Conservation (phyloP, 2,113 vertebrate genomes). For the Ceyx cyanopectus region DNA sequence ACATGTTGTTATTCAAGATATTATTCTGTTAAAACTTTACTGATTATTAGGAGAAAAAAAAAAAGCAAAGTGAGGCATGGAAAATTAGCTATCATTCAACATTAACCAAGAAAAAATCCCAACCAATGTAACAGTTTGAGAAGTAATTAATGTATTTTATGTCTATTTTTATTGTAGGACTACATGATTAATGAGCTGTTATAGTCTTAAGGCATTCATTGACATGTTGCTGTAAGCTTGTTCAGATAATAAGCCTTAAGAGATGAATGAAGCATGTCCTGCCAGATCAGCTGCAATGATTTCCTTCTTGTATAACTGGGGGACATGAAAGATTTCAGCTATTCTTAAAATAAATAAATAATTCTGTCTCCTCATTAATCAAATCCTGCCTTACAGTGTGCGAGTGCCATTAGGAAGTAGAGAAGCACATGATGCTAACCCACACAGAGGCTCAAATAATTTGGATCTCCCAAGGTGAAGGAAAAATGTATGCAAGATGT, state of each 20-base stretch:
- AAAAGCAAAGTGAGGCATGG: background rate
- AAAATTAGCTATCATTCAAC: background rate
- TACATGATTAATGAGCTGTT: conserved; percentile 42
- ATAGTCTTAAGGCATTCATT: conserved; percentile 10
- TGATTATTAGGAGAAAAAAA: background rate
- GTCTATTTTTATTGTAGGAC: conserved; percentile 8
- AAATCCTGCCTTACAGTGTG: background rate
- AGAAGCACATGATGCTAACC: background rate
- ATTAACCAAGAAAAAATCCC: background rate
- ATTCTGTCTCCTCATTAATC: background rate
- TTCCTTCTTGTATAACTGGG: background rate
- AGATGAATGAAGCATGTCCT: conserved; percentile 48
- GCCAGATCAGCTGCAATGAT: conserved; percentile 8
- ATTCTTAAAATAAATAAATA: background rate
- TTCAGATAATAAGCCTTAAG: conserved; percentile 29
- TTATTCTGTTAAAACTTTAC: background rate
- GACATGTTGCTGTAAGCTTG: conserved; percentile 9
- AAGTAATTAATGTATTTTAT: background rate
- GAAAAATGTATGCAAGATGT: fast-evolving
- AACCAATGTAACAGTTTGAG: background rate
- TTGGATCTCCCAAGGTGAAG: background rate
- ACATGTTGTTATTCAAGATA: background rate
- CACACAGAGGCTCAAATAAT: background rate
- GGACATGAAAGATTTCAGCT: background rate
- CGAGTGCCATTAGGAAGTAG: background rate